Base-by-base conservation (phyloP, 1,140 invertebrate species). In the Manduca sexta region DNA sequence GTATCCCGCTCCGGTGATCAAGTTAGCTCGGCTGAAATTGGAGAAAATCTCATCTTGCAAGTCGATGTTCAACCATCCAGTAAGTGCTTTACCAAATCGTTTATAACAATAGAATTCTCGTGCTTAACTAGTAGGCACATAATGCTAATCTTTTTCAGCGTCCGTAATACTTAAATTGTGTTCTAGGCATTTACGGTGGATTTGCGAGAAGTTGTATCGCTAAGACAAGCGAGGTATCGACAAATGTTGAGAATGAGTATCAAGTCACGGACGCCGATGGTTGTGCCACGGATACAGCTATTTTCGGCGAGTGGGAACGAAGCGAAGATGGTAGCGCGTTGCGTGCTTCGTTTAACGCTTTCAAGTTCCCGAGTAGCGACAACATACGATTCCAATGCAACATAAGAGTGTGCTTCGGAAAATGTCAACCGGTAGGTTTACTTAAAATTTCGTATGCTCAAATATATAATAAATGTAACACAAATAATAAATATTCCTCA, bases 301-400 rank as follows among this genome's bases (percentile, higher is more conserved):
- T 97, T 67, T 97, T 97, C 65, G 95, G 95, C 12, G 95, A 97
- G 74, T 98, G 96, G 96, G 92, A 95, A 58, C 92, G 95, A 56
- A 94, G 95, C 69, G 89, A 92, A 50, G 93, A 95, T 29, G 92
- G 92, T 8, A 93, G 94, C 73, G 91, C 93, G 8, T 81, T 98
- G 14, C 87, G 93, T 68, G 95, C 95, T 33, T 91, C 92, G 52
- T 97, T 98, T 75, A 97, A 97, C 75, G 96, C 96, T 3, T 98
- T 98, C 78, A 98, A 98, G 77, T 98, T 98, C 90, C 96, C 96
- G 0, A 95, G 93, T 52, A 96, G 94, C 66, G 96, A 97, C 66
- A 97, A 96, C 71, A 95, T 98, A 62, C 88, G 95, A 79, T 98
- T 98, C 93, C 95, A 97, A 80, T 98, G 96, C 77, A 97, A 97